Evolutionary conservation across 2,888 invertebrate genomes (phyloP), one percentile per base, ranked within the genome.

Genomic region (Resseliella maxima): DNA sequence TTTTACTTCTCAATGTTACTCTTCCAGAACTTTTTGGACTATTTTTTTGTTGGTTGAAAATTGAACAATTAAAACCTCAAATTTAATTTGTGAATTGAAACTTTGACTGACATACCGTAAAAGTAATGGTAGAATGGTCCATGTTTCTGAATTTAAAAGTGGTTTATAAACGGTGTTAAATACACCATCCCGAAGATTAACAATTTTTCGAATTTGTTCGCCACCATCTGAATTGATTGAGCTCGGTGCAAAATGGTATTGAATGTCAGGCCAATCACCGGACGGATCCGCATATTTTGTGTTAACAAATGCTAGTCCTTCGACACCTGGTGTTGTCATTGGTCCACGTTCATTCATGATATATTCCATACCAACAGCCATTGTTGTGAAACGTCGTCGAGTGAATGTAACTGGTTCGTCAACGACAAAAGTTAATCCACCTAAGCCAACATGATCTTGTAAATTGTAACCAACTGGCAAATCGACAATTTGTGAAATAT

Each of bases 91-190:
- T 45, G 45, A 24, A 59, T 24, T 27, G 27, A 59, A 59, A 59
- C 0, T 59, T 50, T 2, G 3, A 10, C 3, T 50, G 15, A 24
- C 72, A 12, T 18, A 72, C 8, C 98, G 93, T 88, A 99, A 90
- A 0, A 97, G 90, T 3, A 97, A 90, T 0, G 97, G 96, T 41
- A 96, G 90, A 87, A 97, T 95, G 0, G 95, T 95, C 96, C 96
- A 97, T 0, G 96, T 96, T 89, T 97, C 96, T 0, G 95, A 93
- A 87, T 94, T 93, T 38, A 94, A 92, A 83, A 97, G 91, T 0
- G 96, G 97, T 89, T 97, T 95, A 89, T 96, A 97, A 87, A 96
- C 94, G 0, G 96, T 96, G 88, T 96, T 96, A 89, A 95, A 97
- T 21, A 97, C 95, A 86, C 95, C 93, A 89, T 97, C 96, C 2